Percentiles rank a stretch among this genome's conserved stretches.
phyloP scores from a whole-genome alignment of 2,113 vertebrate species.

The Coptodon bakossiorum region DNA sequence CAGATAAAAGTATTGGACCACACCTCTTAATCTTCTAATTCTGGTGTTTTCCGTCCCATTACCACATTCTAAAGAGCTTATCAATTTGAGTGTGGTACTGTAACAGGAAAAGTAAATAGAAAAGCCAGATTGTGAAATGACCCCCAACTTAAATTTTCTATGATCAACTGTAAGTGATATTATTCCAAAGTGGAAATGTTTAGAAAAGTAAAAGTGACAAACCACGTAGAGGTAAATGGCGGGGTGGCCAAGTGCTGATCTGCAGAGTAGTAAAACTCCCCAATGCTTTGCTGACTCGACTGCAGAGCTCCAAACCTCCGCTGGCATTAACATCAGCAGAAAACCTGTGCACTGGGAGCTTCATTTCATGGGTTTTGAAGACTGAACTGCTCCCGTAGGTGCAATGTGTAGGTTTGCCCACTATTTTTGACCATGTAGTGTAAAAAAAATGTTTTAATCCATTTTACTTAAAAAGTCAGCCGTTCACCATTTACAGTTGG shows the following conservation, averaged over 20 bases:
- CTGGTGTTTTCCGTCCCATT: not conserved
- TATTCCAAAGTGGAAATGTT: not conserved
- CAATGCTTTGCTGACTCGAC: not conserved
- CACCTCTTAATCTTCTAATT: not conserved
- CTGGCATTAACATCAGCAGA: not conserved
- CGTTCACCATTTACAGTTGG: not conserved
- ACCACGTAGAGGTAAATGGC: not conserved
- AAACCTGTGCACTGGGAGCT: not conserved
- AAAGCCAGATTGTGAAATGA: not conserved
- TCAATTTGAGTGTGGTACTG: not conserved
- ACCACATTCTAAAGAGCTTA: not conserved
- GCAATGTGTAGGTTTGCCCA: not conserved
- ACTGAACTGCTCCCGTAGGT: not conserved
- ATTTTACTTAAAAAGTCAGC: not conserved
- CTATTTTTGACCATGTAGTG: not conserved
- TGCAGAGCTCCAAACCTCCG: not conserved
- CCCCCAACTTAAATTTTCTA: rapidly evolving
- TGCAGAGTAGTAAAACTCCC: not conserved
- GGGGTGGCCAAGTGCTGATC: not conserved
- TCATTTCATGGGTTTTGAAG: not conserved
- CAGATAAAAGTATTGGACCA: not conserved
- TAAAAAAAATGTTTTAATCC: rapidly evolving
- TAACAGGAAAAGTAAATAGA: not conserved
- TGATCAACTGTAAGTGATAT: not conserved
- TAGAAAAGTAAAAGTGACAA: not conserved